A percentile compares a stretch with the other conserved stretches of the same genome.
Conservation (phyloP, 2,113 vertebrate genomes). For the Bufo gargarizans region DNA sequence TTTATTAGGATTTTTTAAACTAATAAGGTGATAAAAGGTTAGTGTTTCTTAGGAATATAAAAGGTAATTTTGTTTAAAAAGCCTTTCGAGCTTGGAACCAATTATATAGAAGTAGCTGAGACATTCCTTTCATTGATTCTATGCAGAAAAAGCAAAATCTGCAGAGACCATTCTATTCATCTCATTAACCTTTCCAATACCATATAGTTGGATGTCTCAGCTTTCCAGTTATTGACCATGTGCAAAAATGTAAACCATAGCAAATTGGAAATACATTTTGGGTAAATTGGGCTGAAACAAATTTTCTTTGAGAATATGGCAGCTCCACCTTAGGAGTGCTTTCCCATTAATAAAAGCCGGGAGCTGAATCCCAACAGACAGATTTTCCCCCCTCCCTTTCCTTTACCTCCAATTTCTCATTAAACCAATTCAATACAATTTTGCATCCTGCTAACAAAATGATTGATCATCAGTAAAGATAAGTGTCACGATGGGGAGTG, state of each 20-base stretch:
- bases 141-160: slow-evolving; percentile 7
- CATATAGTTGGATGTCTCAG: neutral
- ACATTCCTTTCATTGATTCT: slow-evolving; percentile 47
- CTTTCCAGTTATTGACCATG: neutral
- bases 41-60: slow-evolving; percentile 43
- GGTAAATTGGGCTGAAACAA: neutral
- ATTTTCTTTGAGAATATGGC: neutral
- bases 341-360: neutral
- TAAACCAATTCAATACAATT: no score
- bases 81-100: slow-evolving; percentile 22
- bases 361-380: neutral
- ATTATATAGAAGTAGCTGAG: slow-evolving; percentile 31
- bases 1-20: slow-evolving; percentile 41
- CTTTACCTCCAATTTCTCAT: no score
- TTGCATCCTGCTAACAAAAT: no score
- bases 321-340: neutral
- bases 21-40: slow-evolving; percentile 46
- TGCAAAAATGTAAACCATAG: neutral
- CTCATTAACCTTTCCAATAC: slow-evolving; percentile 28
- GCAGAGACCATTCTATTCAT: slow-evolving; percentile 2
- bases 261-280: neutral
- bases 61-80: slow-evolving; percentile 48
- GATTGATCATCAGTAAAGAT: no score
- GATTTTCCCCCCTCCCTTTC: neutral
- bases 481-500: no score